These are phyloP conservation scores for Calidris pygmaea DNA, from an alignment of 2,113 vertebrate genomes.

Conservation along the genomic window DNA sequence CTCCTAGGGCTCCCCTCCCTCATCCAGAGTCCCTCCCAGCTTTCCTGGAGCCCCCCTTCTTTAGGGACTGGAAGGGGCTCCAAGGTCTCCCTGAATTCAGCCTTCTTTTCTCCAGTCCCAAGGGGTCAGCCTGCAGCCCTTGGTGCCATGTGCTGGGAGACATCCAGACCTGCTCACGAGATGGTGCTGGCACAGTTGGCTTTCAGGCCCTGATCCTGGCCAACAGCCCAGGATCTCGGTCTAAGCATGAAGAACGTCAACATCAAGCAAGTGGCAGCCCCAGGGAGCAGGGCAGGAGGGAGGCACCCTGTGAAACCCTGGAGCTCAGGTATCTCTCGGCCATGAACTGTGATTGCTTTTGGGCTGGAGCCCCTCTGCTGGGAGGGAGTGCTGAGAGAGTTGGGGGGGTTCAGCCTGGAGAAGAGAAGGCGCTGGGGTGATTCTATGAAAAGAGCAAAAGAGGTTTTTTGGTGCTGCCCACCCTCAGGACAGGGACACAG, in stretches of 20 bases:
- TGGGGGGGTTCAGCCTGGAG: neutral
- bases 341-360: neutral
- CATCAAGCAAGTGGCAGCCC: neutral
- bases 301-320: neutral
- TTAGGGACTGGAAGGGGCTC: no score
- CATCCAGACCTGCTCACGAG: neutral
- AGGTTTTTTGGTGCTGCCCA: neutral
- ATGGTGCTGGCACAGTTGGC: neutral
- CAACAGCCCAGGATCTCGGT: neutral
- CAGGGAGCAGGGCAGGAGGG: neutral
- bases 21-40: no score
- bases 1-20: no score
- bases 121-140: neutral
- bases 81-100: no score
- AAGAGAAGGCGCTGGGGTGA: neutral
- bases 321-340: neutral
- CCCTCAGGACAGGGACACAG: neutral
- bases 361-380: neutral
- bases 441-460: neutral
- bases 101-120: neutral
- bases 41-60: no score
- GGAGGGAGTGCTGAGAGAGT: neutral
- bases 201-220: neutral
- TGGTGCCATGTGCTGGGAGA: neutral
- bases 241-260: accelerated